Conservation (phyloP, 2,113 vertebrate species). For the Empidonax alnorum region DNA sequence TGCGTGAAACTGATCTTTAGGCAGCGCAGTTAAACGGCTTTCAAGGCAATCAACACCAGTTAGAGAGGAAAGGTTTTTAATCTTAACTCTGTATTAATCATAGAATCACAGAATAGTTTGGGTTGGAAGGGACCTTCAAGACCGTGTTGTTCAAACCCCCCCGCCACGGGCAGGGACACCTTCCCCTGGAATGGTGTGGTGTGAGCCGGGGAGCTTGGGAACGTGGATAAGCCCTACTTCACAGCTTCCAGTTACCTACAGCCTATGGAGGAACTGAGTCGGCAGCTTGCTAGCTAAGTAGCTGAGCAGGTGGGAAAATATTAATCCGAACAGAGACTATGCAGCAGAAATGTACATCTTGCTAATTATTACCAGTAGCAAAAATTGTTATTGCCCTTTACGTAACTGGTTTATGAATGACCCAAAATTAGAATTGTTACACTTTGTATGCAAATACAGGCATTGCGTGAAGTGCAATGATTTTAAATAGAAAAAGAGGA, state of each 20-base stretch:
- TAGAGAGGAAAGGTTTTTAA: neutral
- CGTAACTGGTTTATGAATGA: neutral
- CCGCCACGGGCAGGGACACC: neutral
- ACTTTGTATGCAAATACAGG: neutral
- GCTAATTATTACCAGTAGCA: neutral
- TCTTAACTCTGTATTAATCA: neutral
- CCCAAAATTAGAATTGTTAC: constrained; percentile 15
- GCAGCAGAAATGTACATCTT: neutral
- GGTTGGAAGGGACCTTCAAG: neutral
- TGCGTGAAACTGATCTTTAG: neutral
- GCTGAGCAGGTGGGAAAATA: neutral
- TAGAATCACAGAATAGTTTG: neutral
- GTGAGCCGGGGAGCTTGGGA: neutral
- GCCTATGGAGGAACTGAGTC: neutral
- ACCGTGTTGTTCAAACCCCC: rapidly evolving
- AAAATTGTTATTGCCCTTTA: neutral
- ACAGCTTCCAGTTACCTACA: neutral
- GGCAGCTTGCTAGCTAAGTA: neutral
- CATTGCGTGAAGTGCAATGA: neutral
- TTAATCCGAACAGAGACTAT: neutral
- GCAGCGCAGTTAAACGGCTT: rapidly evolving
- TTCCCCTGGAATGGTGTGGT: no score
- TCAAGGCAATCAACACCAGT: neutral
- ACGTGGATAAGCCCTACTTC: neutral
- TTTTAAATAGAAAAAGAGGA: constrained; percentile 32